Evolutionary conservation across 2,113 vertebrate genomes (phyloP).

Genomic region (Pogonocichla stellata): DNA sequence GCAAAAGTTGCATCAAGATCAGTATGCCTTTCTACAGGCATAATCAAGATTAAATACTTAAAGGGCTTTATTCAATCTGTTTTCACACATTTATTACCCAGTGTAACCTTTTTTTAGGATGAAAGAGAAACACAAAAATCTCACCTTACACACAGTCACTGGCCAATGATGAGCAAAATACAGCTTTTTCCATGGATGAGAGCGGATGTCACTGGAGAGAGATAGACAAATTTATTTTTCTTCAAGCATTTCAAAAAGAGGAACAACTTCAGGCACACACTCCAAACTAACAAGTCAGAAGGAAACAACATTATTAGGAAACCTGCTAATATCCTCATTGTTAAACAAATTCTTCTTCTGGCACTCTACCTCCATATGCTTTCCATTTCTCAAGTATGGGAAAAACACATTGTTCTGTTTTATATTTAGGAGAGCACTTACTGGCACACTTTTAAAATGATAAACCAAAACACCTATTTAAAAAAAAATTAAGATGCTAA

Average conservation of each 20-base stretch:
- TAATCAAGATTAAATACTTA: neutral
- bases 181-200: conserved; percentile 72
- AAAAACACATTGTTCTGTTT: neutral
- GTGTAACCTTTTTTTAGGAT: neutral
- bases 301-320: neutral
- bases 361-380: neutral
- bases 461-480: no score
- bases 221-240: neutral
- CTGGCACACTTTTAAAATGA: neutral
- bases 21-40: neutral
- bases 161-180: conserved; percentile 80
- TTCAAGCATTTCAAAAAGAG: neutral
- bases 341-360: neutral
- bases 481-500: neutral
- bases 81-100: neutral
- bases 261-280: neutral
- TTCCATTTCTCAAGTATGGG: neutral
- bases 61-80: neutral
- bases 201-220: conserved; percentile 20
- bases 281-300: neutral
- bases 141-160: conserved; percentile 77
- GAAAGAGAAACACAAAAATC: neutral
- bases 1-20: neutral
- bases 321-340: neutral
- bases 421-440: neutral